Evolutionary conservation across 2,797 vertebrate species (phyloP), one percentile per base, ranked within the genome.

Genomic region (Linurgus olivaceus): DNA sequence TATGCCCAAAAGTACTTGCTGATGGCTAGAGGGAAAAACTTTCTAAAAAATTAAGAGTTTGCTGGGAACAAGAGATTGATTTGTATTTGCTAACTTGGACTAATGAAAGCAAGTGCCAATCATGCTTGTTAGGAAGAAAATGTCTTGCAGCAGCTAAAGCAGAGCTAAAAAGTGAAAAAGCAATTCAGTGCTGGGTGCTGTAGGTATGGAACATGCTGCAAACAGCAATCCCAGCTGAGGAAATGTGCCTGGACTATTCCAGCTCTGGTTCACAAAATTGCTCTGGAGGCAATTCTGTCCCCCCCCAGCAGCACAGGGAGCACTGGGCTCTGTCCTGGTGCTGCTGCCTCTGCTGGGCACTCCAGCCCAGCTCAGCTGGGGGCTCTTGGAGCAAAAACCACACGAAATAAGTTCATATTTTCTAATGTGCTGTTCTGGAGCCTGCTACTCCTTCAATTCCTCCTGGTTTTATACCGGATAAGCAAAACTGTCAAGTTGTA

Each of bases 281-380:
- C 78, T 26, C 71, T 19, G 1, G 23, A 67, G 81, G 29, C 86
- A 50, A 5, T 31, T 6, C 31, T 67, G 63, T n/a, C 48, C 26
- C 74, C 74, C 75, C 77, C 28, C 55, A 40, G 11, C 17, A 83
- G 51, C 44, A 31, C 71, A 38, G 74, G 0, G 0, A 38, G 74
- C 66, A 31, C 11, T 2, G 4, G 86, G 58, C 4, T 10, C 70
- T 62, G 48, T 7, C 47, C 86, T 26, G 11, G 2, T 37, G 57
- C 55, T 50, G 54, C 45, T 47, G 45, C 47, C 24, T 21, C 42
- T 38, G 2, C 5, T 4, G 16, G 4, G 51, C 23, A 2, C 29
- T 25, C 35, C 5, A 1, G 37, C 9, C 7, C 17, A 21, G 51
- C 2, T 13, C 47, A 38, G 45, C 0, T 47, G 54, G 68, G 0